Evolutionary conservation across 2,797 vertebrate species (phyloP).

Genomic region (Semotilus atromaculatus): DNA sequence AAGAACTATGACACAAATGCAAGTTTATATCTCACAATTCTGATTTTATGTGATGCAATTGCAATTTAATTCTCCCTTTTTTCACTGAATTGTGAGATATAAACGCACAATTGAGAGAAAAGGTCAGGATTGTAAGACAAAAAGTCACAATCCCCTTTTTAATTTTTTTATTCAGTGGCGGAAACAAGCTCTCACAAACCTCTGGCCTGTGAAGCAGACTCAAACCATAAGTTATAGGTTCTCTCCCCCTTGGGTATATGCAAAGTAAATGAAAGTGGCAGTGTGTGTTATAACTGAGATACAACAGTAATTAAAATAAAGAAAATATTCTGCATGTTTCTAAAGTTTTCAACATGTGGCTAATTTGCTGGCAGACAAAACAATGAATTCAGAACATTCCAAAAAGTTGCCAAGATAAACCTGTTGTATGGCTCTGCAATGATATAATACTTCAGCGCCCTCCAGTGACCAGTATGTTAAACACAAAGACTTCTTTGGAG

Average conservation of each 20-base stretch:
- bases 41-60: too few relatives aligned
- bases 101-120: neutral
- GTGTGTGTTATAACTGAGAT: neutral
- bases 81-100: neutral
- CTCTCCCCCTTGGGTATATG: neutral
- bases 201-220: neutral
- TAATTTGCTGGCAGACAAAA: neutral
- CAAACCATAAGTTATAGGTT: neutral
- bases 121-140: neutral
- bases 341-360: neutral
- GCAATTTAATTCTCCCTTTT: too few relatives aligned
- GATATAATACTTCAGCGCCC: neutral
- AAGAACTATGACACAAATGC: neutral
- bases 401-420: neutral
- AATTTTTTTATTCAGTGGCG: neutral
- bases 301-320: neutral
- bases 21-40: too few relatives aligned
- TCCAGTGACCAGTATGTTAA: neutral
- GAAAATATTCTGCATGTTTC: neutral
- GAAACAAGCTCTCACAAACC: neutral
- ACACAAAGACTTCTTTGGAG: neutral
- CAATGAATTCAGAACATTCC: neutral
- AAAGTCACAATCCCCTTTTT: neutral
- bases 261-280: neutral
- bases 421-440: neutral